phyloP scores from a whole-genome alignment of 1,140 invertebrate genomes.

The Arctopsyche grandis region DNA sequence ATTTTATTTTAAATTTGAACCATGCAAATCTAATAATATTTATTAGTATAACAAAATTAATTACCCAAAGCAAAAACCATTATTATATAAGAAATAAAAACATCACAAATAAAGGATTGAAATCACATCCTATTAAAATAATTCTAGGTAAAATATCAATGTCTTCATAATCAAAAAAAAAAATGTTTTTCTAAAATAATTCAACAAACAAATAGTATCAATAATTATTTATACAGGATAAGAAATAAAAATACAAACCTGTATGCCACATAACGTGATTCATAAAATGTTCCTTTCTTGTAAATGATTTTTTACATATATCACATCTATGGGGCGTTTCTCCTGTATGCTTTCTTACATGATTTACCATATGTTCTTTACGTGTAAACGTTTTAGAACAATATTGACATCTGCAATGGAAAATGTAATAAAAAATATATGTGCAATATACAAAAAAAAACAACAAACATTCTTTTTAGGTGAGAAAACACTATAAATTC shows the following conservation, averaged over 20 bases:
- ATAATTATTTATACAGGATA: too few relatives aligned
- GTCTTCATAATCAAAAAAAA: too few relatives aligned
- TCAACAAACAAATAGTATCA: too few relatives aligned
- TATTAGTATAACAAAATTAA: too few relatives aligned
- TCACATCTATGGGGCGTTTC: slow-evolving; percentile 80
- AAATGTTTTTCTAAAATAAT: too few relatives aligned
- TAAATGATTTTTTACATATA: slow-evolving; percentile 84
- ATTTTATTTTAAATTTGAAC: too few relatives aligned
- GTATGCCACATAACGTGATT: slow-evolving; percentile 80
- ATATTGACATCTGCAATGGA: slow-evolving; percentile 76
- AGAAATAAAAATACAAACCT: slow-evolving; percentile 57
- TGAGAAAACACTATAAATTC: slow-evolving; percentile 10
- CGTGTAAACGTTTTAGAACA: slow-evolving; percentile 87
- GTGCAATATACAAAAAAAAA: not conserved
- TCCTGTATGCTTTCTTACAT: slow-evolving; percentile 84
- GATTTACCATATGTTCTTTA: slow-evolving; percentile 86
- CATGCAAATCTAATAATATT: too few relatives aligned
- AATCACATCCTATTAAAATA: too few relatives aligned
- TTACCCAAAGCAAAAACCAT: too few relatives aligned
- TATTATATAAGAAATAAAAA: too few relatives aligned
- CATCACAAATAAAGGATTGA: too few relatives aligned
- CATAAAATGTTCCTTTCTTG: slow-evolving; percentile 89
- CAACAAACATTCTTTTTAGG: not conserved
- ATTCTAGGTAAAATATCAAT: too few relatives aligned
- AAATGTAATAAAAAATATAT: slow-evolving; percentile 27